Conservation (phyloP, 2,888 invertebrate species). For the Alsophila aescularia region DNA sequence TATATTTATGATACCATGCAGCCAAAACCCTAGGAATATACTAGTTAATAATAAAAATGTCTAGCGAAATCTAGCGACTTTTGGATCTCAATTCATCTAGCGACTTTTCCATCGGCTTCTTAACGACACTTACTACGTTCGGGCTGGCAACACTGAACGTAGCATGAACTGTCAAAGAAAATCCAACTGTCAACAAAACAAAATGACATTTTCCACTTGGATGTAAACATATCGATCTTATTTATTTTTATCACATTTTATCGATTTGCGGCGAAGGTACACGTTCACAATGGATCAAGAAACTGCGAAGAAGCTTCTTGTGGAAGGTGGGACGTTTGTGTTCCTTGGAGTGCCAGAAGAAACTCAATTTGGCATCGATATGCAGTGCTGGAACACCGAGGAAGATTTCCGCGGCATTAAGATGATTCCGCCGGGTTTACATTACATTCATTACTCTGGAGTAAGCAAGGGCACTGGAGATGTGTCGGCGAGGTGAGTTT, state of each 20-base stretch:
- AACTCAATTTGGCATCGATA: constrained; percentile 98
- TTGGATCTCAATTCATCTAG: too few relatives aligned
- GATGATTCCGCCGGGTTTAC: constrained; percentile 99
- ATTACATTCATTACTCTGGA: constrained; percentile 95
- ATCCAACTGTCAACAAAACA: neutral
- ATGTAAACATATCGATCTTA: constrained; percentile 58
- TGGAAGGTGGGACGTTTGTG: constrained; percentile 92
- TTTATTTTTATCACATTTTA: constrained; percentile 52
- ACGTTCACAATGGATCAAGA: constrained; percentile 88
- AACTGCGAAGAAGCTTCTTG: constrained; percentile 89
- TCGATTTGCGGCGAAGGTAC: constrained; percentile 39
- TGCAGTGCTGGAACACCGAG: constrained; percentile 92
- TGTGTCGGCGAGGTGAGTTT: constrained; percentile 85
- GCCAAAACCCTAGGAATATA: too few relatives aligned
- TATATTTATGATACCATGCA: too few relatives aligned
- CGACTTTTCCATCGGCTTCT: too few relatives aligned
- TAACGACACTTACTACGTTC: too few relatives aligned
- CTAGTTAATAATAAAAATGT: too few relatives aligned
- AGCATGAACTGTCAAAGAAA: neutral
- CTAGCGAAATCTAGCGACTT: too few relatives aligned
- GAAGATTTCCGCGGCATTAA: constrained; percentile 97
- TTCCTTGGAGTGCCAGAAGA: constrained; percentile 94
- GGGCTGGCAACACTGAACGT: neutral
- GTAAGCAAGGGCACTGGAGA: constrained; percentile 86
- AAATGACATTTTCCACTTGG: constrained; percentile 40